Conservation (phyloP, 2,113 vertebrate species). For the Dipodomys stephensi region DNA sequence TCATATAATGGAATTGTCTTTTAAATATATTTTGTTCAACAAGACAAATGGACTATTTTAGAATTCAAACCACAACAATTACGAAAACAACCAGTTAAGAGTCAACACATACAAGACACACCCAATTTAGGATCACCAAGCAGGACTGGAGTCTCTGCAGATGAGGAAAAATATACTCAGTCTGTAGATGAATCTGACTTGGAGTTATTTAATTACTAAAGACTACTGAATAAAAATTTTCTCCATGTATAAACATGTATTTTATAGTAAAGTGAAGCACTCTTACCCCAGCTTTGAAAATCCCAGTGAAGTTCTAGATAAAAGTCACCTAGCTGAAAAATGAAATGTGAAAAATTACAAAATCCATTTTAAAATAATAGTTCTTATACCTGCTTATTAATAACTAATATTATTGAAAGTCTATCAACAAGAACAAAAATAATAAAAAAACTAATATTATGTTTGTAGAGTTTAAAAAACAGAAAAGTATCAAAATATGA, state of each 20-base stretch:
- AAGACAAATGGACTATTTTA: constrained; percentile 28
- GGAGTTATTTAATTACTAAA: not conserved
- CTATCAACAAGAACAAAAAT: not conserved
- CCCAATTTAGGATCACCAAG: not conserved
- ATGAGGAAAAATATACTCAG: not conserved
- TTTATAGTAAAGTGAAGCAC: constrained; percentile 59
- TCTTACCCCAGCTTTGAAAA: constrained; percentile 99
- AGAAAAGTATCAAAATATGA: constrained; percentile 12
- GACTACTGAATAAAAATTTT: not conserved
- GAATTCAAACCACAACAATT: constrained; percentile 29
- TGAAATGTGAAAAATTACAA: constrained; percentile 71
- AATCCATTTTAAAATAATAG: constrained; percentile 43
- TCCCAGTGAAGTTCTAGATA: constrained; percentile 99
- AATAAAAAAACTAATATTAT: constrained; percentile 10
- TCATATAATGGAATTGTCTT: not conserved
- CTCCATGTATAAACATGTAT: not conserved
- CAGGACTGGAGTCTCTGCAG: not conserved
- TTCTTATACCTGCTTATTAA: not conserved
- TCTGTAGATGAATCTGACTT: not conserved
- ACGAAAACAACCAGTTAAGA: constrained; percentile 44
- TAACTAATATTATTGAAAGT: constrained; percentile 6
- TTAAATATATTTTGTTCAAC: not conserved
- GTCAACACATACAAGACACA: not conserved
- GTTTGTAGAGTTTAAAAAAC: not conserved
- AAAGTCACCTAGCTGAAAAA: constrained; percentile 97